Base-by-base conservation (phyloP, 2,113 vertebrate genomes). In the Monopterus albus region DNA sequence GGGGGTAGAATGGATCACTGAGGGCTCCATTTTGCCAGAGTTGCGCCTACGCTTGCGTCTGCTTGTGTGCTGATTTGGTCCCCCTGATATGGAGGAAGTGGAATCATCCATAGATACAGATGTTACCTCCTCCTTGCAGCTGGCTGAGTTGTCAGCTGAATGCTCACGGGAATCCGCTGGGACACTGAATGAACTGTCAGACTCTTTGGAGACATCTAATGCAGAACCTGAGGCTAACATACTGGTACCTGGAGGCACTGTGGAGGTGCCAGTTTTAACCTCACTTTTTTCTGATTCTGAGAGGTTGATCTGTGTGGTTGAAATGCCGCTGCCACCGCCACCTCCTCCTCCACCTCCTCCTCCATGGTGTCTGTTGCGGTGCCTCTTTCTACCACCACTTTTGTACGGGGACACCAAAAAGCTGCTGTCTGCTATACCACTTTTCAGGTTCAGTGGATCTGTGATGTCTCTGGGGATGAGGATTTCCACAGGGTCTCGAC, bases 391-490 rank as follows among this genome's bases (percentile, higher is more conserved):
- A 51, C 93, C 91, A 2, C 95, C 89, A 46, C 94, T 88, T 71
- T 95, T 96, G 42, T 90, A 78, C 2, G 96, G 94, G 0, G 95
- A 95, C 7, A 93, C 88, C 49, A 95, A 88, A 9, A 92, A 87
- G 58, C 89, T 94, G 17, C 92, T 88, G 58, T 90, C 91, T 26
- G 91, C 90, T 23, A 90, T 93, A 6, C 95, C 93, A 6, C 91
- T 88, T 70, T 97, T 97, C 76, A 97, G 94, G 91, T 95, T 96
- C 42, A 98, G 91, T 0, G 96, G 96, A 85, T 97, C 96, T 1
- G 95, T 97, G 84, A 97, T 96, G 89, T 98, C 96, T 65, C 95
- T 92, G 26, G 96, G 96, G 69, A 97, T 96, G 52, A 98, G 92
- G 72, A 98, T 98, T 89, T 98, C 96, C 11, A 98, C 96, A 0